phyloP scores from a whole-genome alignment of 2,888 invertebrate species.

The Arge pagana region DNA sequence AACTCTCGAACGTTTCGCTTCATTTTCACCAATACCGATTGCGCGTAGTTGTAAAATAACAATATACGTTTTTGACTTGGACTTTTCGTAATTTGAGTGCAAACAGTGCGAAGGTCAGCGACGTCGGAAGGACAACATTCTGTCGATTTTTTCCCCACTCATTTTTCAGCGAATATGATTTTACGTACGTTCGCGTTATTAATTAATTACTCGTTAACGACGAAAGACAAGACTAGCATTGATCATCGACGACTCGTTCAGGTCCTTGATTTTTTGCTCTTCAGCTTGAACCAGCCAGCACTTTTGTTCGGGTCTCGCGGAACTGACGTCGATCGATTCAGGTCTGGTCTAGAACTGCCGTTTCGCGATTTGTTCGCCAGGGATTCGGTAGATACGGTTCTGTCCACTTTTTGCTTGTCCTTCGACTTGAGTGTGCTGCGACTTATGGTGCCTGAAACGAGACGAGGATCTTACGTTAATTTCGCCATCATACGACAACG shows the following conservation, averaged over 20 bases:
- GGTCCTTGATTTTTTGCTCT: slow-evolving; percentile 58
- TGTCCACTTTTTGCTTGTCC: slow-evolving; percentile 54
- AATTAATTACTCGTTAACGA: slow-evolving; percentile 40
- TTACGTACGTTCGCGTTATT: too few species aligned
- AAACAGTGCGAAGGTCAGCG: too few species aligned
- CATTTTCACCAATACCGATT: too few species aligned
- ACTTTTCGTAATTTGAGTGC: too few species aligned
- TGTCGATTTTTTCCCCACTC: too few species aligned
- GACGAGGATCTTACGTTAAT: slow-evolving; percentile 17
- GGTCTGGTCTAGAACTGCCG: slow-evolving; percentile 56
- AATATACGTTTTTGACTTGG: too few species aligned
- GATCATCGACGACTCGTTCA: slow-evolving; percentile 53
- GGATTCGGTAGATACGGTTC: slow-evolving; percentile 66
- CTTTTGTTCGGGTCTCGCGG: slow-evolving; percentile 74
- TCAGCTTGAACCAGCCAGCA: slow-evolving; percentile 75
- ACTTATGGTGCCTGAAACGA: slow-evolving; percentile 50
- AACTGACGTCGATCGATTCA: slow-evolving; percentile 71
- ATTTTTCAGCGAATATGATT: too few species aligned
- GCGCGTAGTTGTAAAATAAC: too few species aligned
- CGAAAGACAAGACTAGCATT: slow-evolving; percentile 57
- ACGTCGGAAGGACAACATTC: too few species aligned
- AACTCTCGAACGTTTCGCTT: too few species aligned
- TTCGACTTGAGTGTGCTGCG: slow-evolving; percentile 54
- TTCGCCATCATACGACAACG: too few species aligned
- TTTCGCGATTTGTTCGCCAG: slow-evolving; percentile 60